Evolutionary conservation across 1,140 invertebrate genomes (phyloP).

Genomic region (Drosophila kanapiae): DNA sequence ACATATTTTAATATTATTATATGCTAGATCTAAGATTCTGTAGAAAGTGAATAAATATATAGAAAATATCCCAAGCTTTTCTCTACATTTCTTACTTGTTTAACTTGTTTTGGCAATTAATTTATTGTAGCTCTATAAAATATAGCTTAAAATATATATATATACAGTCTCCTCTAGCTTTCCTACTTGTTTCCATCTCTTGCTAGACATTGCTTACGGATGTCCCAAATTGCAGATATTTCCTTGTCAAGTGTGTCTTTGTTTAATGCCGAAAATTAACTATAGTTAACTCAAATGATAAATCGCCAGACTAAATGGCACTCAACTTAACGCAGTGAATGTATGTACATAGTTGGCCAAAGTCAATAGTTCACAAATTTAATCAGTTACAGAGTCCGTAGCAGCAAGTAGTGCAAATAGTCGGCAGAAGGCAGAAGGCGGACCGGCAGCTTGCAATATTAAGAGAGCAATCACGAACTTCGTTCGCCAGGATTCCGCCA

Average conservation of each 20-base stretch:
- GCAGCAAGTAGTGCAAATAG: not conserved
- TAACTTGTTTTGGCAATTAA: too few relatives aligned
- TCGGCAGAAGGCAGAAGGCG: not conserved
- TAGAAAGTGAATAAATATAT: not conserved
- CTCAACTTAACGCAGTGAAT: slow-evolving; percentile 3
- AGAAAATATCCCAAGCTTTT: too few relatives aligned
- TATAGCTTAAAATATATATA: too few relatives aligned
- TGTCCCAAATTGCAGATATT: not conserved
- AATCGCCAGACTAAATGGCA: slow-evolving; percentile 15
- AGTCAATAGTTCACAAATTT: slow-evolving; percentile 23
- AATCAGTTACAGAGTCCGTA: slow-evolving; percentile 19
- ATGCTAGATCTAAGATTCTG: rapidly evolving
- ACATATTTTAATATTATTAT: not conserved
- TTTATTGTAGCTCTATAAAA: too few relatives aligned
- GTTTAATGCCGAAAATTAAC: not conserved
- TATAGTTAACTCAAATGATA: slow-evolving; percentile 3
- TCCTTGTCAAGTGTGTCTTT: not conserved
- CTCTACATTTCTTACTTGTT: too few relatives aligned
- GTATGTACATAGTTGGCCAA: slow-evolving; percentile 10
- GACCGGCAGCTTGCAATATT: slow-evolving; percentile 9
- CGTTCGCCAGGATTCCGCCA: slow-evolving; percentile 24
- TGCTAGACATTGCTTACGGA: not conserved
- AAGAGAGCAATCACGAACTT: slow-evolving; percentile 23
- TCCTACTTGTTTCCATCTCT: not conserved
- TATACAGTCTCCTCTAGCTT: too few relatives aligned